phyloP scores from a whole-genome alignment of 2,888 invertebrate species.

The Brachynemurus nebulosus region DNA sequence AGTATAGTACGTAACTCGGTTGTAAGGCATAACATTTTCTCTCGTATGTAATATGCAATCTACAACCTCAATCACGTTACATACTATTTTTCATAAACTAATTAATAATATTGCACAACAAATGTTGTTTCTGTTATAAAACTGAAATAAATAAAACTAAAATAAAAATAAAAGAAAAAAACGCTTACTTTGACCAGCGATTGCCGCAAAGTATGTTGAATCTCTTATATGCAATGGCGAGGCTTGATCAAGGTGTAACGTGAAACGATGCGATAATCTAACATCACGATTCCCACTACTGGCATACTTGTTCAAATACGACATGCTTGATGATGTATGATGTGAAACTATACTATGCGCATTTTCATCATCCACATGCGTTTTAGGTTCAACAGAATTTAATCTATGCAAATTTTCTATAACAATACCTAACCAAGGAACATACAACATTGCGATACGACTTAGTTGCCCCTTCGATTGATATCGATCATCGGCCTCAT shows the following conservation, averaged over 20 bases:
- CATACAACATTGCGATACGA: slow-evolving; percentile 77
- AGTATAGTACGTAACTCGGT: too few species aligned
- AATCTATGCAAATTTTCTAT: slow-evolving; percentile 76
- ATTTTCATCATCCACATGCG: slow-evolving; percentile 33
- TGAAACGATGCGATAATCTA: slow-evolving; percentile 38
- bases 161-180: too few species aligned
- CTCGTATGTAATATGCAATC: too few species aligned
- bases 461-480: slow-evolving; percentile 65
- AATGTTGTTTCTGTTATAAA: too few species aligned
- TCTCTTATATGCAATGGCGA: slow-evolving; percentile 66
- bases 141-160: too few species aligned
- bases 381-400: slow-evolving; percentile 24
- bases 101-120: too few species aligned
- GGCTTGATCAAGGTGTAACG: slow-evolving; percentile 53
- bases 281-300: slow-evolving; percentile 34
- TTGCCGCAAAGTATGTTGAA: slow-evolving; percentile 55
- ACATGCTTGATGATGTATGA: slow-evolving; percentile 40
- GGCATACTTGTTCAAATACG: slow-evolving; percentile 31
- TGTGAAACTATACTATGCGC: not conserved
- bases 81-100: too few species aligned
- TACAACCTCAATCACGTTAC: too few species aligned
- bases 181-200: slow-evolving; percentile 47
- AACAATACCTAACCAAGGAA: slow-evolving; percentile 80
- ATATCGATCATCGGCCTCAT: slow-evolving; percentile 80
- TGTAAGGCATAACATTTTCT: too few species aligned